A percentile compares a stretch with the other conserved stretches of the same genome.
Conservation (phyloP, 2,888 invertebrate species). For the Apoda limacodes region DNA sequence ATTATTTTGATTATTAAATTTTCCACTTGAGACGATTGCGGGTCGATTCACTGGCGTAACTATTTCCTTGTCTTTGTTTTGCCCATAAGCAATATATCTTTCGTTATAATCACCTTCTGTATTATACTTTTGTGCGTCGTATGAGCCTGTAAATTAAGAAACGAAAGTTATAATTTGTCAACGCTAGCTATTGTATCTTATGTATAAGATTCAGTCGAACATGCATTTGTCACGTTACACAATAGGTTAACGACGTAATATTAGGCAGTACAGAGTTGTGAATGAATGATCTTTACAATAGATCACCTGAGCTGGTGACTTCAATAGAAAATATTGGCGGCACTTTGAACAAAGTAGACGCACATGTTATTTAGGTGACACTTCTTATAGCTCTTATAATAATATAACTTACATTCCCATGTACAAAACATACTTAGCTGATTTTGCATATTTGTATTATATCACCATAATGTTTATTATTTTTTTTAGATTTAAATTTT, state of each 20-base stretch:
- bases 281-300: constrained; percentile 24
- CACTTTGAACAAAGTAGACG: too few species aligned
- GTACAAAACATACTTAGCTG: too few species aligned
- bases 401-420: too few species aligned
- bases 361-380: too few species aligned
- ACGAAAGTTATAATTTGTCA: constrained; percentile 62
- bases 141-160: constrained; percentile 62
- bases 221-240: constrained; percentile 46
- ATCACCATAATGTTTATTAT: too few species aligned
- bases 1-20: constrained; percentile 37
- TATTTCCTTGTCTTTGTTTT: constrained; percentile 36
- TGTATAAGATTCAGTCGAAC: constrained; percentile 34
- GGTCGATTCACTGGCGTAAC: constrained; percentile 34
- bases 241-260: constrained; percentile 31
- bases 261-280: constrained; percentile 27
- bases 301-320: too few species aligned
- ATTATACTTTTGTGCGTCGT: constrained; percentile 57
- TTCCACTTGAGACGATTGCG: constrained; percentile 29
- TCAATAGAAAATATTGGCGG: too few species aligned
- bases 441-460: too few species aligned
- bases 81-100: constrained; percentile 29
- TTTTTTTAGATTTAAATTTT: too few species aligned
- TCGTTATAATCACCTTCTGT: constrained; percentile 43
- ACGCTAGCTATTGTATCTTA: constrained; percentile 29
- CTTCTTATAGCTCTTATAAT: too few species aligned